Evolutionary conservation across 2,113 vertebrate genomes (phyloP), one percentile per base, ranked within the genome.

Genomic region (Willisornis vidua): DNA sequence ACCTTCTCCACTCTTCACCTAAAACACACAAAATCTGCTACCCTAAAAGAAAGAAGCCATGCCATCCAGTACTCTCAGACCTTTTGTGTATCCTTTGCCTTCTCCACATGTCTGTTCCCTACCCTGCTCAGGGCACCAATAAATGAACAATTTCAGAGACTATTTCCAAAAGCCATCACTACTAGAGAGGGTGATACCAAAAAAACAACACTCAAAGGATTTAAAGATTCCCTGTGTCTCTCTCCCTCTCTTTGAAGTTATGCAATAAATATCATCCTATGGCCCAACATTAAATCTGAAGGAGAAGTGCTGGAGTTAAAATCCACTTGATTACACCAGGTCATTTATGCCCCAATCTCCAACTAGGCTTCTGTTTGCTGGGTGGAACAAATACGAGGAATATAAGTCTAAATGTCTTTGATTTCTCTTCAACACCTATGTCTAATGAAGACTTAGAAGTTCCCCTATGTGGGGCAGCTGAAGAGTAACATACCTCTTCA

Each of bases 381-480:
- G 4, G 10, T 57, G 16, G 41, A 66, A 48, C 10, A 59, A 77
- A 59, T 66, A 74, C 43, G 46, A 57, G 17, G 7, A 66, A 43
- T 57, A 61, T 52, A 7, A 28, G 15, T 19, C 18, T 41, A 90
- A 82, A 43, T 39, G 6, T 18, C 73, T 58, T 57, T 49, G 46
- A 57, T 9, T 46, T 70, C 46, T 46, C 55, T 59, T 28, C 12
- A 29, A 46, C 8, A 10, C 33, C 13, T 45, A 23, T 3, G 3
- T n/a, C 33, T 31, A 66, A 7, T 54, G 39, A 84, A 84, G 58
- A 19, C 5, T 46, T 59, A n/a, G 22, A 57, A 80, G 5, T 19
- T 24, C 3, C 43, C 5, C 39, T 70, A 8, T 0, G 1, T 54
- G 26, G 4, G 13, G 8, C 31, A 63, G 7, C 7, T 67, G 39